These are phyloP conservation scores for Picathartes gymnocephalus DNA, from an alignment of 2,113 vertebrate genomes.

Conservation along the genomic window DNA sequence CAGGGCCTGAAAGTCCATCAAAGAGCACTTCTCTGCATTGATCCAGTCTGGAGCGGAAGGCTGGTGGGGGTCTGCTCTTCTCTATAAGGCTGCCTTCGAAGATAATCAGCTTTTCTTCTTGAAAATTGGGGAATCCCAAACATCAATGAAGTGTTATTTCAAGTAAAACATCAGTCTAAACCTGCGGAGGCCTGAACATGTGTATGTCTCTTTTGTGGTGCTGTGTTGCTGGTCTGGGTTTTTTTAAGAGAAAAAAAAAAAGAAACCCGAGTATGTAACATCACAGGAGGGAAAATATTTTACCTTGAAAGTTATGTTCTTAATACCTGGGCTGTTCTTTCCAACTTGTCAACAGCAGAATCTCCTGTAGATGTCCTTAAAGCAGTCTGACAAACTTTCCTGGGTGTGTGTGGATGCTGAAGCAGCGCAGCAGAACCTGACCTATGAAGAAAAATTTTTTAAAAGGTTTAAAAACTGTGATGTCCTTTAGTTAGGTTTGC, in stretches of 20 bases:
- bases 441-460: neutral
- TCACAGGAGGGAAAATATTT: neutral
- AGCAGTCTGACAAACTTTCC: neutral
- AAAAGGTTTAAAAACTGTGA: neutral
- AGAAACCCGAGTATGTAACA: rapidly evolving
- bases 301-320: neutral
- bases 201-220: neutral
- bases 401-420: neutral
- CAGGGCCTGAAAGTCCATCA: constrained; percentile 77
- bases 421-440: neutral
- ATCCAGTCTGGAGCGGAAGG: constrained; percentile 71
- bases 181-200: neutral
- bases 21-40: constrained; percentile 75
- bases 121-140: constrained; percentile 47
- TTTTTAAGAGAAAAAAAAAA: neutral
- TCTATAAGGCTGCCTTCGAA: constrained; percentile 31
- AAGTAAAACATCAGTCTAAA: constrained; percentile 1
- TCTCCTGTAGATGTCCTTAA: neutral
- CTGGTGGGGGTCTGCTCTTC: constrained; percentile 51
- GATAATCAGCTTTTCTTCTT: constrained; percentile 70
- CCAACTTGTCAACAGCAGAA: neutral
- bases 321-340: neutral
- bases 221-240: rapidly evolving
- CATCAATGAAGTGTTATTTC: constrained; percentile 26
- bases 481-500: neutral